These are phyloP conservation scores for Piprites chloris DNA, from an alignment of 2,113 vertebrate species.

Conservation along the genomic window DNA sequence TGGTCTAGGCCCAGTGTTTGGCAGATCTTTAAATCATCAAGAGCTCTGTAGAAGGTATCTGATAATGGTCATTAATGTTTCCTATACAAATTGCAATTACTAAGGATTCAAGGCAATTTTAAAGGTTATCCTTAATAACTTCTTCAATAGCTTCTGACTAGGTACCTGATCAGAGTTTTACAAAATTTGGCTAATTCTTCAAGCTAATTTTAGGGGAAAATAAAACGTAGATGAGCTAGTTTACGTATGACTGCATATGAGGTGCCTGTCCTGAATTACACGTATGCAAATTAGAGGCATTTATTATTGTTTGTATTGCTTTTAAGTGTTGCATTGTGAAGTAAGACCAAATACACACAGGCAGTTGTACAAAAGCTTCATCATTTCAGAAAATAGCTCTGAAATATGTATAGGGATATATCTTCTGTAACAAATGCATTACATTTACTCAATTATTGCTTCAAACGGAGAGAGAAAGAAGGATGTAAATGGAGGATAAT, in stretches of 20 bases:
- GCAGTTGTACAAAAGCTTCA: neutral
- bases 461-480: neutral
- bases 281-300: neutral
- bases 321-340: neutral
- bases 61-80: slow-evolving; percentile 9
- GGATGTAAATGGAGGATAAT: neutral
- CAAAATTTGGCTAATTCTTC: neutral
- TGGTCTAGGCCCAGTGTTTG: neutral
- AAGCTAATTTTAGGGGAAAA: neutral
- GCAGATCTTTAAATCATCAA: slow-evolving; percentile 22
- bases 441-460: neutral
- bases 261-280: neutral
- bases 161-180: neutral
- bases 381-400: neutral
- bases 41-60: neutral
- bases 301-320: neutral
- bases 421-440: neutral
- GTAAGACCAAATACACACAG: neutral
- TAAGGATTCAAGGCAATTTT: neutral
- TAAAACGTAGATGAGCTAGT: neutral
- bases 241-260: neutral
- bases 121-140: slow-evolving; percentile 27
- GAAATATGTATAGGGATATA: neutral
- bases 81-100: slow-evolving; percentile 18
- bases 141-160: neutral